A percentile compares a stretch with the other conserved stretches of the same genome.
These are phyloP conservation scores for Monopis laevigella DNA, from an alignment of 2,888 invertebrate genomes.

Conservation along the genomic window DNA sequence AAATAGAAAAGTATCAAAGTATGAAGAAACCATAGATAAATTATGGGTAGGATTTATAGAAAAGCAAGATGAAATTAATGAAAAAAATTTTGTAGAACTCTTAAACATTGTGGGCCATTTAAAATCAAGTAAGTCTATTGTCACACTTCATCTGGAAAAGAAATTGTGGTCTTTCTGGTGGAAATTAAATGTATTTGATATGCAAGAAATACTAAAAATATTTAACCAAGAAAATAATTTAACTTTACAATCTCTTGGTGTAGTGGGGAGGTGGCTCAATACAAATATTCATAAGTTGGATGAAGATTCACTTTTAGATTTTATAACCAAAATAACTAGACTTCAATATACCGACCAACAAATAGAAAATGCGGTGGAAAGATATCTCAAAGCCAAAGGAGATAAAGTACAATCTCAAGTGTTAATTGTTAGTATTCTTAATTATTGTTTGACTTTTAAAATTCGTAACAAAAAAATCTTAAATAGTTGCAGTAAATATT, in stretches of 20 bases:
- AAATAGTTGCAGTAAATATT: slow-evolving; percentile 66
- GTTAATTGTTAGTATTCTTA: slow-evolving; percentile 69
- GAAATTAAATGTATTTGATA: slow-evolving; percentile 50
- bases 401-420: slow-evolving; percentile 51
- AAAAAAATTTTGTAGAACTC: slow-evolving; percentile 63
- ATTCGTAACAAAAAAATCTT: slow-evolving; percentile 66
- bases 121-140: slow-evolving; percentile 66
- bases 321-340: slow-evolving; percentile 61
- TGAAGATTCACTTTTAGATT: slow-evolving; percentile 63
- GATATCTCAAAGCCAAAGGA: slow-evolving; percentile 67
- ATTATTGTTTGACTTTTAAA: slow-evolving; percentile 69
- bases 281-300: slow-evolving; percentile 68
- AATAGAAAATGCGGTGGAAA: slow-evolving; percentile 68
- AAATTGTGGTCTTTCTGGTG: slow-evolving; percentile 66
- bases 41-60: slow-evolving; percentile 73
- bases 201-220: slow-evolving; percentile 56
- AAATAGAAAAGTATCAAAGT: slow-evolving; percentile 50
- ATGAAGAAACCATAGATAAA: slow-evolving; percentile 67
- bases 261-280: slow-evolving; percentile 65
- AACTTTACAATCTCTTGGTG: slow-evolving; percentile 45
- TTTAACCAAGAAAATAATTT: slow-evolving; percentile 45
- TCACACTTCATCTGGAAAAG: slow-evolving; percentile 67
- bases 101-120: slow-evolving; percentile 66
- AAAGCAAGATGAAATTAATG: slow-evolving; percentile 64
- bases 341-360: slow-evolving; percentile 64